Evolutionary conservation across 2,888 invertebrate genomes (phyloP).

Genomic region (Apomyelois bistriatella): DNA sequence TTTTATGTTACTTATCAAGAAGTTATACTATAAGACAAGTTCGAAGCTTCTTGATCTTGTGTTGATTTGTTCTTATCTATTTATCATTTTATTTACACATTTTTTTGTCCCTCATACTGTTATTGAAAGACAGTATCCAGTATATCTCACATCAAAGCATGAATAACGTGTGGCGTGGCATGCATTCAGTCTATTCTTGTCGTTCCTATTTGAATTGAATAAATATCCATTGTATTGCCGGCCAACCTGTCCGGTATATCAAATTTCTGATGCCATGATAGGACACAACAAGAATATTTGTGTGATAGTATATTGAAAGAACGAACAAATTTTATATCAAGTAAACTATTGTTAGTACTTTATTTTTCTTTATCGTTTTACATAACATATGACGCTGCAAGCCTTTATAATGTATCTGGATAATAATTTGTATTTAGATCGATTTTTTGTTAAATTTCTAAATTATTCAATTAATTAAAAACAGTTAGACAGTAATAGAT

Average conservation of each 20-base stretch:
- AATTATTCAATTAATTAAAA: no score
- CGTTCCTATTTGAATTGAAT: slow-evolving; percentile 10
- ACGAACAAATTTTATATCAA: not conserved
- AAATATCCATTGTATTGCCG: slow-evolving; percentile 7
- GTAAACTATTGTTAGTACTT: not conserved
- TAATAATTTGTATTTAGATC: no score
- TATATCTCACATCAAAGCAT: not conserved
- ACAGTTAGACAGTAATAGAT: no score
- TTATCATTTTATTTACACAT: no score
- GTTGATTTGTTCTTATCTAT: no score
- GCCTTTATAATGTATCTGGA: no score
- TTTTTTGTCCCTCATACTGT: no score
- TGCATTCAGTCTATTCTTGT: slow-evolving; percentile 1
- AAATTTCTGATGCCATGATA: not conserved
- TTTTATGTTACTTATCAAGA: not conserved
- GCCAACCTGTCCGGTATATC: slow-evolving; percentile 5
- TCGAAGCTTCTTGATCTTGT: no score
- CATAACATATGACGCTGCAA: no score
- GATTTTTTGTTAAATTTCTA: no score
- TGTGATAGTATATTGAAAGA: not conserved
- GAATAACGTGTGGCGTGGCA: not conserved
- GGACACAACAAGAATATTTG: not conserved
- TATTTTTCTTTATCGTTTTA: no score
- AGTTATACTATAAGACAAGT: no score
- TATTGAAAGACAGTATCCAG: not conserved